phyloP scores from a whole-genome alignment of 2,797 vertebrate species.

The Leptoclinus maculatus region DNA sequence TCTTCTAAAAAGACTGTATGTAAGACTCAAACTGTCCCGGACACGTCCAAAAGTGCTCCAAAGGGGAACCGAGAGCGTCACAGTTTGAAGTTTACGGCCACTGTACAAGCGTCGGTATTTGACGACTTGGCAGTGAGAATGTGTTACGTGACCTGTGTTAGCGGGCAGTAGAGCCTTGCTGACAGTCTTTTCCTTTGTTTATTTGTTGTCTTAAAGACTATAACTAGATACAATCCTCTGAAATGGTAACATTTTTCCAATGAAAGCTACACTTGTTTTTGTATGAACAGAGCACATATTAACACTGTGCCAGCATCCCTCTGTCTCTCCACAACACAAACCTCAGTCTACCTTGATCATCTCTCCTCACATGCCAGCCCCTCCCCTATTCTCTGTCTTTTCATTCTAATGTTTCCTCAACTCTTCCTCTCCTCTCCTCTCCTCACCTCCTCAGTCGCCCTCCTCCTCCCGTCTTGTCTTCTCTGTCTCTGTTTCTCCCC shows the following conservation, averaged over 20 bases:
- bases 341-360: conserved; percentile 12
- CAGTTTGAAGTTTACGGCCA: not conserved
- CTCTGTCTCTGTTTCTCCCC: not conserved
- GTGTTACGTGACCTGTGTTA: not conserved
- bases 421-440: conserved; percentile 22
- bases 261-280: not conserved
- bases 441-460: conserved; percentile 14
- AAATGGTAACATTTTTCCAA: not conserved
- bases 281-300: conserved; percentile 14
- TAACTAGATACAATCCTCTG: not conserved
- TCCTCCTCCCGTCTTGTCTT: not conserved
- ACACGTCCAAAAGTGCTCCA: no score
- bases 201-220: no score
- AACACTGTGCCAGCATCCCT: not conserved
- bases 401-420: not conserved
- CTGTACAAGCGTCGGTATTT: not conserved
- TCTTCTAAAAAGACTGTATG: not conserved
- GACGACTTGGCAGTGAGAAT: not conserved
- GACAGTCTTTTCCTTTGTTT: not conserved
- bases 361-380: not conserved
- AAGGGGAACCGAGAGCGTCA: no score
- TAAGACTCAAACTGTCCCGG: not conserved
- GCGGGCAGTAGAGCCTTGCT: not conserved
- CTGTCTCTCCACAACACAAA: not conserved
- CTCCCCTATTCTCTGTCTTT: conserved; percentile 19